These are phyloP conservation scores for Nematolebias whitei DNA, from an alignment of 2,113 vertebrate species.

Conservation along the genomic window DNA sequence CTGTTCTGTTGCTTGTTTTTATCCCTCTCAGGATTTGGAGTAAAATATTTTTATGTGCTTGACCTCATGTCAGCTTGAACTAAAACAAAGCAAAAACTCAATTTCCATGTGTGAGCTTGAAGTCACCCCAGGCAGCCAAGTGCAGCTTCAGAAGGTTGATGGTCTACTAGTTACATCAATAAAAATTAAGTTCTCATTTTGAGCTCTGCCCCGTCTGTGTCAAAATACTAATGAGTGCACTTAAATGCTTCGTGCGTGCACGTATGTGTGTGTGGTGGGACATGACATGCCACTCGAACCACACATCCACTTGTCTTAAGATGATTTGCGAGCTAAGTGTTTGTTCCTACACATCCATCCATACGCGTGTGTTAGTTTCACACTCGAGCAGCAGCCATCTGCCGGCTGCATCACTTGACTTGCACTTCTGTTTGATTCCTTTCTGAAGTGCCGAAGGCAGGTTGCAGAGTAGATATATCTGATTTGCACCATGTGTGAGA, in stretches of 20 bases:
- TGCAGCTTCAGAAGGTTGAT: slow-evolving; percentile 29
- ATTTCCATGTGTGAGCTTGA: slow-evolving; percentile 19
- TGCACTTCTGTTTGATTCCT: slow-evolving; percentile 39
- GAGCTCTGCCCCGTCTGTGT: slow-evolving; percentile 32
- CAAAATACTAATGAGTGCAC: slow-evolving; percentile 39
- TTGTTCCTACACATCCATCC: slow-evolving; percentile 39
- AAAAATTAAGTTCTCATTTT: slow-evolving; percentile 42
- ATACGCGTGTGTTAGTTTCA: slow-evolving; percentile 13
- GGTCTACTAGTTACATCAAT: slow-evolving; percentile 23
- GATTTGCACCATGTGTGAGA: slow-evolving; percentile 43
- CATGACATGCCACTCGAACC: slow-evolving; percentile 14
- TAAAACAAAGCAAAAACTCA: neutral
- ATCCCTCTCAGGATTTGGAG: neutral
- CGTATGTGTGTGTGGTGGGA: slow-evolving; percentile 7
- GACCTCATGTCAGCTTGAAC: neutral
- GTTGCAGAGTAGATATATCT: slow-evolving; percentile 54
- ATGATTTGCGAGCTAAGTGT: slow-evolving; percentile 36
- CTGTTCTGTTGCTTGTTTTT: slow-evolving; percentile 5
- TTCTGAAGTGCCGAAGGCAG: slow-evolving; percentile 39
- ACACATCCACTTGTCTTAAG: slow-evolving; percentile 36
- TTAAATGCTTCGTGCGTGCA: neutral
- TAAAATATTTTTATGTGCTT: neutral
- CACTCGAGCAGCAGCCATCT: slow-evolving; percentile 45
- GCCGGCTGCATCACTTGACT: slow-evolving; percentile 29
- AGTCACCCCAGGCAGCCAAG: slow-evolving; percentile 21